phyloP scores from a whole-genome alignment of 2,113 vertebrate species.

The Leptocoma aspasia region DNA sequence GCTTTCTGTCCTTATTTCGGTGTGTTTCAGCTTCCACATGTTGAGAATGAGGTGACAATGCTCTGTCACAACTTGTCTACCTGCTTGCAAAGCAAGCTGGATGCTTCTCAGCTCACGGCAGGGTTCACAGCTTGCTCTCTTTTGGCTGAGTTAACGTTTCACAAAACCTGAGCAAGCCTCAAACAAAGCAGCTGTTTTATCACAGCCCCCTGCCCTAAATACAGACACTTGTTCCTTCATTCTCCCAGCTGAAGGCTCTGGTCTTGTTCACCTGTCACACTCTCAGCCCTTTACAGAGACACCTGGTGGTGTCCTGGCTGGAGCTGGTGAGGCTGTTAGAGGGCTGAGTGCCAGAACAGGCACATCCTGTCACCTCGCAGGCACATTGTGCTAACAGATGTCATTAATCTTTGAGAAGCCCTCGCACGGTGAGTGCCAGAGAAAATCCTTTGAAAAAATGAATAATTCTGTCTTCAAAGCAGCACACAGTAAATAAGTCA shows the following conservation, averaged over 20 bases:
- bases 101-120: not conserved
- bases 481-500: not conserved
- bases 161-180: not conserved
- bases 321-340: not conserved
- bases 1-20: not conserved
- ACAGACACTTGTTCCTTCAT: not conserved
- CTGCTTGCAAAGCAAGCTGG: not conserved
- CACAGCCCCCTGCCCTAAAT: not conserved
- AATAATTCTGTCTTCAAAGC: not conserved
- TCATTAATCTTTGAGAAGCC: not conserved
- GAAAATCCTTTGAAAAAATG: not conserved
- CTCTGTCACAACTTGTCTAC: not conserved
- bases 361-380: not conserved
- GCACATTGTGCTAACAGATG: not conserved
- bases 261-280: rapidly evolving
- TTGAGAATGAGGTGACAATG: not conserved
- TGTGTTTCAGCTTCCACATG: not conserved
- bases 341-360: not conserved
- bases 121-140: not conserved
- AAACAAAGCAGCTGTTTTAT: not conserved
- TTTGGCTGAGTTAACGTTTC: not conserved
- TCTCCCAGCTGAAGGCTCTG: not conserved
- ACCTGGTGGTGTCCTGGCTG: not conserved
- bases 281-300: not conserved
- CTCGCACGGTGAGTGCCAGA: not conserved